Evolutionary conservation across 2,888 invertebrate genomes (phyloP).

Genomic region (Euclidia mi): DNA sequence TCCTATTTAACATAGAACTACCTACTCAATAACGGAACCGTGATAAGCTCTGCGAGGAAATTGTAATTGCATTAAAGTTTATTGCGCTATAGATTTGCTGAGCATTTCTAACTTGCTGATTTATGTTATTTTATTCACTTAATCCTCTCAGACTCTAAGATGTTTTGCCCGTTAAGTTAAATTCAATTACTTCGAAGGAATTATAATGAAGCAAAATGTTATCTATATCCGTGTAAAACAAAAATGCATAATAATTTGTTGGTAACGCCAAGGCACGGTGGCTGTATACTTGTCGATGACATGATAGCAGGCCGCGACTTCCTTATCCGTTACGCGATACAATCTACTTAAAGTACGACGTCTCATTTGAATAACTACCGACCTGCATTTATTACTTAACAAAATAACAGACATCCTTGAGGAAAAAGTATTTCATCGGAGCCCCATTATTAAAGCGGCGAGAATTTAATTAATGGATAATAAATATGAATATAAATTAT

Average conservation of each 20-base stretch:
- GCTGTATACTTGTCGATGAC: conserved; percentile 70
- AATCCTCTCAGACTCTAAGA: no score
- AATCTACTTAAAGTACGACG: conserved; percentile 74
- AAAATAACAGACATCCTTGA: conserved; percentile 72
- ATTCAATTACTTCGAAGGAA: no score
- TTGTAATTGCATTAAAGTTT: conserved; percentile 56
- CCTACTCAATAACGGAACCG: conserved; percentile 56
- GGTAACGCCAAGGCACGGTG: conserved; percentile 54
- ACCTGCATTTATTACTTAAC: conserved; percentile 71
- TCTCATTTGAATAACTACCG: conserved; percentile 84
- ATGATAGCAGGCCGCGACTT: conserved; percentile 78
- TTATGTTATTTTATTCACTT: conserved; percentile 21
- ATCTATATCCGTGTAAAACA: neutral
- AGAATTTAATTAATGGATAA: conserved; percentile 57
- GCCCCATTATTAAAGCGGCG: conserved; percentile 52
- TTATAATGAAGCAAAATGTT: neutral
- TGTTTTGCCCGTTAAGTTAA: neutral
- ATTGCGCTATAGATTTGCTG: conserved; percentile 33
- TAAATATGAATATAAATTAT: conserved; percentile 57
- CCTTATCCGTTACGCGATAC: conserved; percentile 84
- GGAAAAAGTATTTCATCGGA: conserved; percentile 55
- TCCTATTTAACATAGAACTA: conserved; percentile 55
- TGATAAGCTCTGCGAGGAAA: conserved; percentile 57
- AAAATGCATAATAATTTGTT: conserved; percentile 22
- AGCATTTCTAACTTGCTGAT: conserved; percentile 32